phyloP scores from a whole-genome alignment of 2,113 vertebrate genomes.

The Thryonomys swinderianus region DNA sequence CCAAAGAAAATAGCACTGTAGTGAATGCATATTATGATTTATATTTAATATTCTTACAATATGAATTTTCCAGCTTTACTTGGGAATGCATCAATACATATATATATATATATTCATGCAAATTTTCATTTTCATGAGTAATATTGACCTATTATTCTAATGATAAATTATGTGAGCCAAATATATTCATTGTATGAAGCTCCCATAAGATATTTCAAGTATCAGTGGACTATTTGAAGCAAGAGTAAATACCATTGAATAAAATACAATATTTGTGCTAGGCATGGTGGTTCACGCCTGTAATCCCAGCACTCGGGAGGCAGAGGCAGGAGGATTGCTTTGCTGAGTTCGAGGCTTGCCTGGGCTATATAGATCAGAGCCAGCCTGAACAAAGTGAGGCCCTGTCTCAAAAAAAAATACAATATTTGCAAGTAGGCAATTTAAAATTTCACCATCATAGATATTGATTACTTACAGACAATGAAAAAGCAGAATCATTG shows the following conservation, averaged over 20 bases:
- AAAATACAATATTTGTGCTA: constrained; percentile 31
- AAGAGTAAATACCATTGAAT: constrained; percentile 6
- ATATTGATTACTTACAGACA: background rate
- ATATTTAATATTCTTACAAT: constrained; percentile 17
- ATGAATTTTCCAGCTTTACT: constrained; percentile 41
- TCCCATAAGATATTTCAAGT: constrained; percentile 36
- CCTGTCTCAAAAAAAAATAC: too few relatives aligned
- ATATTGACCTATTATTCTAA: background rate
- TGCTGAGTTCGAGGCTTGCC: too few relatives aligned
- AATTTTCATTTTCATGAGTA: constrained; percentile 38
- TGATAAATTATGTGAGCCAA: constrained; percentile 19
- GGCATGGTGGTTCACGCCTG: too few relatives aligned
- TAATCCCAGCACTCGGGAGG: too few relatives aligned
- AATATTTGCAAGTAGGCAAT: constrained; percentile 21
- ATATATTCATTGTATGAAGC: background rate
- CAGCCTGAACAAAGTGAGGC: too few relatives aligned
- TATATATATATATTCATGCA: background rate
- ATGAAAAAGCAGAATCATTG: background rate
- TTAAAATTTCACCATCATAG: constrained; percentile 13
- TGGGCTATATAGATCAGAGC: too few relatives aligned
- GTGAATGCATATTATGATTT: constrained; percentile 17
- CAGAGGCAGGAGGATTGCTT: too few relatives aligned
- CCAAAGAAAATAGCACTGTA: constrained; percentile 13
- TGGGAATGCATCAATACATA: constrained; percentile 6
- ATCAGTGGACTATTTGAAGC: background rate